A percentile compares a stretch with the other conserved stretches of the same genome.
Conservation (phyloP, 2,113 vertebrate genomes). For the Epinephelus lanceolatus region DNA sequence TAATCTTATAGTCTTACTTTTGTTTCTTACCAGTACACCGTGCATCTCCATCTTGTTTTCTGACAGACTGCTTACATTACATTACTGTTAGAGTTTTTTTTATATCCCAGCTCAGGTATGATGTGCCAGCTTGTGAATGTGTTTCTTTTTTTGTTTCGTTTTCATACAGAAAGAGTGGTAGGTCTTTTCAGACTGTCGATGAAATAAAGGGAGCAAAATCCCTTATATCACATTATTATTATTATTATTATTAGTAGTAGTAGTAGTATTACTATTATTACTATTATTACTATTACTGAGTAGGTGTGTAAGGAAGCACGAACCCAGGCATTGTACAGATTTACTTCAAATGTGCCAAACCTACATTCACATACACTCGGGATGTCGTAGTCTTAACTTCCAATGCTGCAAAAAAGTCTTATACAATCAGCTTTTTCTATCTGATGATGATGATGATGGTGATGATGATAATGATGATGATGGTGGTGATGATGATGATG, state of each 20-base stretch:
- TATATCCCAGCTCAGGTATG: slow-evolving; percentile 99
- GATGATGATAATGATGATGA: neutral
- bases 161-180: slow-evolving; percentile 85
- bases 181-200: slow-evolving; percentile 82
- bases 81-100: slow-evolving; percentile 85
- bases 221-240: slow-evolving; percentile 58
- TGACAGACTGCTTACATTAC: slow-evolving; percentile 92
- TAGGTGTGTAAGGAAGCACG: slow-evolving; percentile 41
- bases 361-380: slow-evolving; percentile 79
- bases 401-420: slow-evolving; percentile 93
- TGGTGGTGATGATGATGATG: slow-evolving; percentile 5
- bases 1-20: slow-evolving; percentile 92
- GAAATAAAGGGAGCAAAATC: slow-evolving; percentile 73
- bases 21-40: slow-evolving; percentile 85
- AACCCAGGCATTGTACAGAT: slow-evolving; percentile 84
- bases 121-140: slow-evolving; percentile 99
- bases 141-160: slow-evolving; percentile 84
- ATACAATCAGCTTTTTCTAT: slow-evolving; percentile 87
- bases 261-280: slow-evolving; percentile 73
- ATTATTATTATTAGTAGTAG: slow-evolving; percentile 53
- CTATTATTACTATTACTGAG: slow-evolving; percentile 78
- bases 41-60: slow-evolving; percentile 63
- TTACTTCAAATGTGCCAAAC: slow-evolving; percentile 95
- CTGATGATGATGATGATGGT: slow-evolving; percentile 14
- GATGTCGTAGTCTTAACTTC: slow-evolving; percentile 82